Conservation (phyloP, 2,113 vertebrate species). For the Campylomormyrus tamandua region DNA sequence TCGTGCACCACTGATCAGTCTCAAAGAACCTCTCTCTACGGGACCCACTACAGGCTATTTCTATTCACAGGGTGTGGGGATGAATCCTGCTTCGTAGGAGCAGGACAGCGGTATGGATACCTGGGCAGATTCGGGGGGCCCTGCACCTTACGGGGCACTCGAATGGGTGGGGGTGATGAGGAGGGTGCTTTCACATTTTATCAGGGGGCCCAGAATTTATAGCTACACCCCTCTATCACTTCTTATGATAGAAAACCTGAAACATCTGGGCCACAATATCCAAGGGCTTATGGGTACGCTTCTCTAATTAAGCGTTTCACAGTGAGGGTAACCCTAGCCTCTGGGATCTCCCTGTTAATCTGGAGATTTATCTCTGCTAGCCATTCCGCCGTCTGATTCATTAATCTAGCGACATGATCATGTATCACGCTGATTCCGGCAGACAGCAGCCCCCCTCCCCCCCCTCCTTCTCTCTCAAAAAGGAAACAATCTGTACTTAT, state of each 20-base stretch:
- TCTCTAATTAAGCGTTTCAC: neutral
- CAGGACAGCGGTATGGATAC: neutral
- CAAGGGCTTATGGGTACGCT: neutral
- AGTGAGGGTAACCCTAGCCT: neutral
- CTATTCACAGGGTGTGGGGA: neutral
- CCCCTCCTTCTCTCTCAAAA: neutral
- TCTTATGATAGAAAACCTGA: neutral
- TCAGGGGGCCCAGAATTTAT: neutral
- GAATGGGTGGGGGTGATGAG: neutral
- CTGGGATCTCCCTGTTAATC: neutral
- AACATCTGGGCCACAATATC: neutral
- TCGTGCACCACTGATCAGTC: neutral
- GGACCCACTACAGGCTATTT: neutral
- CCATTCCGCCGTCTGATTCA: neutral
- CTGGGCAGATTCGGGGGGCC: neutral
- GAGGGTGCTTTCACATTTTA: neutral
- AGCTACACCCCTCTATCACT: neutral
- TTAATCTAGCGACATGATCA: neutral
- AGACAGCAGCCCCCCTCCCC: neutral
- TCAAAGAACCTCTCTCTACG: neutral
- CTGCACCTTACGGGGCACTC: neutral
- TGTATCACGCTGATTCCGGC: neutral
- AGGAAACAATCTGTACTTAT: neutral
- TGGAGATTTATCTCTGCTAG: neutral
- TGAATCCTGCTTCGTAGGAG: neutral